phyloP scores from a whole-genome alignment of 2,888 invertebrate genomes.

The Drosophila nr. perissopoda region DNA sequence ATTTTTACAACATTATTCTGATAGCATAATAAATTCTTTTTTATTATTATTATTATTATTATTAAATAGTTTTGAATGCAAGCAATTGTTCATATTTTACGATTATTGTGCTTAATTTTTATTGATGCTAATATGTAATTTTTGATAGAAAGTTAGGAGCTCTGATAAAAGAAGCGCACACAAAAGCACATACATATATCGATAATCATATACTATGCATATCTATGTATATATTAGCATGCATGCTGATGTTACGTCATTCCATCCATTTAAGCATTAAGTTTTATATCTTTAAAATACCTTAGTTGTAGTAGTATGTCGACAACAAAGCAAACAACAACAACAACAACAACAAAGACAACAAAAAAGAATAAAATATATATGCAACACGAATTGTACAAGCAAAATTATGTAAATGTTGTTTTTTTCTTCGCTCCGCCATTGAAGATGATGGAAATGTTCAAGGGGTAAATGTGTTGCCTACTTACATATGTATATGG shows the following conservation, averaged over 20 bases:
- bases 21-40: constrained; percentile 16
- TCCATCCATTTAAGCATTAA: constrained; percentile 65
- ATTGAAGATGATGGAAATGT: constrained; percentile 6
- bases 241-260: constrained; percentile 56
- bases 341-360: constrained; percentile 20
- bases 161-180: neutral
- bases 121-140: constrained; percentile 3
- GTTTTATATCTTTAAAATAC: constrained; percentile 36
- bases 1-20: constrained; percentile 23
- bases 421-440: neutral
- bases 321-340: constrained; percentile 10
- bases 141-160: neutral
- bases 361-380: constrained; percentile 7
- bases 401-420: constrained; percentile 37
- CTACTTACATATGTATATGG: constrained; percentile 1
- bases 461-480: neutral
- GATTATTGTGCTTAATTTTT: constrained; percentile 4
- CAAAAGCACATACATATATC: neutral
- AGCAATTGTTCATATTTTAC: constrained; percentile 10
- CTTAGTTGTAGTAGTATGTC: constrained; percentile 14
- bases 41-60: constrained; percentile 1
- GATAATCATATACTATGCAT: neutral
- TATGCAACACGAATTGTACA: constrained; percentile 9
- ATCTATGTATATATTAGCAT: constrained; percentile 3
- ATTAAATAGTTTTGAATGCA: constrained; percentile 1